phyloP scores from a whole-genome alignment of 2,888 invertebrate species.

The Sipha maydis region DNA sequence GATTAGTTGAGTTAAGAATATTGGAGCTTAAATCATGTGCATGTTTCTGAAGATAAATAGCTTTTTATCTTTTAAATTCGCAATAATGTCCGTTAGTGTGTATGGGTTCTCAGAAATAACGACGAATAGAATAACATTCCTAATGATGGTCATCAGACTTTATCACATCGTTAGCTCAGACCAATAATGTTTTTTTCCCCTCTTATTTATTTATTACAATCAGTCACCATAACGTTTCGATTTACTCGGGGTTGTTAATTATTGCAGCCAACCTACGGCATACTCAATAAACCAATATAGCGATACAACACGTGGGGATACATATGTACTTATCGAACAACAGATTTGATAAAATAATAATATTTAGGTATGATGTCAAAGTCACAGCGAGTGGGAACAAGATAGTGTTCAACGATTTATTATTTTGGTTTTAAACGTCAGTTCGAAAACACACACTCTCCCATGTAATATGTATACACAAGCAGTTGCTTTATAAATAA shows the following conservation, averaged over 20 bases:
- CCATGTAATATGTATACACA: neutral
- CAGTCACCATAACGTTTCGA: neutral
- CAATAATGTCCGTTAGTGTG: neutral
- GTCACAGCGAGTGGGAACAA: neutral
- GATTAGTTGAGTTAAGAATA: neutral
- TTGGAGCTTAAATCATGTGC: neutral
- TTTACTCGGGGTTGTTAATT: neutral
- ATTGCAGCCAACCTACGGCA: neutral
- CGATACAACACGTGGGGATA: neutral
- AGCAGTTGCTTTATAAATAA: neutral
- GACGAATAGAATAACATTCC: neutral
- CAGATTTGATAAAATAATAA: slow-evolving; percentile 8
- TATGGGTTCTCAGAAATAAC: neutral
- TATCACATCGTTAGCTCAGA: neutral
- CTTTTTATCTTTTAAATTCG: neutral
- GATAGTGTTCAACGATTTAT: slow-evolving; percentile 33
- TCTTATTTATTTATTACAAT: neutral
- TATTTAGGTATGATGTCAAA: slow-evolving; percentile 12
- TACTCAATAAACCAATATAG: neutral
- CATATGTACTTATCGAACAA: no score
- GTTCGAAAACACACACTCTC: neutral
- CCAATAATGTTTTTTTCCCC: neutral
- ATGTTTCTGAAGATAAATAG: neutral
- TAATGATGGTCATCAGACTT: neutral
- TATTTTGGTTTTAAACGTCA: slow-evolving; percentile 33